Base-by-base conservation (phyloP, 2,113 vertebrate species). In the Strigops habroptila region DNA sequence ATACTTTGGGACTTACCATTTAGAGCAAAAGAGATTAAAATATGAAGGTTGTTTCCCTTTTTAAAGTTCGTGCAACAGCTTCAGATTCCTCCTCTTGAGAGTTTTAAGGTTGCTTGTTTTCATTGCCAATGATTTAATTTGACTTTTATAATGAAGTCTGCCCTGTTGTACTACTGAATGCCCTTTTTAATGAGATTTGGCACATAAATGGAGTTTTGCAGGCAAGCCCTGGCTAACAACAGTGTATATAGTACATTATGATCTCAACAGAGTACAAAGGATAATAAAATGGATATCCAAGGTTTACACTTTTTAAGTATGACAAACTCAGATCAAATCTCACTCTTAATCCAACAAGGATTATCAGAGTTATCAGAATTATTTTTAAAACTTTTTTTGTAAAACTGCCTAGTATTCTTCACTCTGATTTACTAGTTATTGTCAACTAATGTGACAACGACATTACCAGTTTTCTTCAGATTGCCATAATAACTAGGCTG, bases 191-290 rank as follows among this genome's bases (percentile, higher is more conserved):
- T 88, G 79, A 83, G 70, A 87, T 93, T 83, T 91, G 89, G 70
- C 92, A 77, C 91, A 89, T 74, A 93, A 84, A 95, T 85, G 53
- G 68, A 59, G 60, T 84, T 93, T 87, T 87, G 59, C 69, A 75
- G 85, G 76, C 71, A 78, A 65, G 77, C 86, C 68, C 90, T 93
- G 92, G 83, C 94, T 88, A 78, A 82, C 68, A 67, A 6, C 27
- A 59, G 35, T n/a, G 25, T 33, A 18, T 64, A 14, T 64, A 60
- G 82, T 89, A 96, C 81, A 76, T 85, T 83, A 92, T 78, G 95
- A 88, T 95, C 86, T 90, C 75, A 84, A 33, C 63, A 57, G 77
- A 91, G 68, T 55, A 60, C 52, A 74, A 41, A 78, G 63, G 25
- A 44, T 86, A 53, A 81, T 60, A 82, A 92, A 90, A 76, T 43